These are phyloP conservation scores for Malthinus flaveolus DNA, from an alignment of 2,888 invertebrate species.

Conservation along the genomic window DNA sequence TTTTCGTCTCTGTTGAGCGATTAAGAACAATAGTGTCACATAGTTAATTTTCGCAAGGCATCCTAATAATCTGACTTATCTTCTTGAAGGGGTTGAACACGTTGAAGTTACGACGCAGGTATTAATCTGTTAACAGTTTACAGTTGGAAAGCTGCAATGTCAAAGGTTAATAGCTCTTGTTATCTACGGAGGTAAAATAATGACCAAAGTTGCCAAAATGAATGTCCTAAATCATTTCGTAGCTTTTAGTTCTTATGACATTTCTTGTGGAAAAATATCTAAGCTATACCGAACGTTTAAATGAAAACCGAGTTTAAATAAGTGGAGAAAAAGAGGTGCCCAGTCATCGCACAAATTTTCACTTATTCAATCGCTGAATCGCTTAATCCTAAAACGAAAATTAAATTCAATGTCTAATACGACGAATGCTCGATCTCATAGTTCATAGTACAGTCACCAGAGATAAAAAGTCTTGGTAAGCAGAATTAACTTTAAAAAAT, in stretches of 20 bases:
- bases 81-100: slow-evolving; percentile 9
- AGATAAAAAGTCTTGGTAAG: no score
- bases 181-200: slow-evolving; percentile 37
- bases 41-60: slow-evolving; percentile 3
- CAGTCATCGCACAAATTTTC: no score
- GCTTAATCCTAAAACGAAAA: no score
- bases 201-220: slow-evolving; percentile 41
- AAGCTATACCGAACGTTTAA: slow-evolving; percentile 9
- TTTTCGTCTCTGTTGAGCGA: not conserved
- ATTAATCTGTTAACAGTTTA: slow-evolving; percentile 45
- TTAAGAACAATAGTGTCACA: not conserved
- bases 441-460: no score
- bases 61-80: slow-evolving; percentile 4
- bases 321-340: not conserved
- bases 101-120: slow-evolving; percentile 36
- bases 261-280: slow-evolving; percentile 15
- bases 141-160: slow-evolving; percentile 34
- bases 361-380: no score
- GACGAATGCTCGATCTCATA: no score
- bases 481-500: no score
- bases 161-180: slow-evolving; percentile 39
- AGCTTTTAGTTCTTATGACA: slow-evolving; percentile 18
- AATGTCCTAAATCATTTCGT: slow-evolving; percentile 32
- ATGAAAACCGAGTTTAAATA: slow-evolving; percentile 7
- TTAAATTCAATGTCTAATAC: no score